Evolutionary conservation across 2,888 invertebrate genomes (phyloP).

Genomic region (Cinara cedri): DNA sequence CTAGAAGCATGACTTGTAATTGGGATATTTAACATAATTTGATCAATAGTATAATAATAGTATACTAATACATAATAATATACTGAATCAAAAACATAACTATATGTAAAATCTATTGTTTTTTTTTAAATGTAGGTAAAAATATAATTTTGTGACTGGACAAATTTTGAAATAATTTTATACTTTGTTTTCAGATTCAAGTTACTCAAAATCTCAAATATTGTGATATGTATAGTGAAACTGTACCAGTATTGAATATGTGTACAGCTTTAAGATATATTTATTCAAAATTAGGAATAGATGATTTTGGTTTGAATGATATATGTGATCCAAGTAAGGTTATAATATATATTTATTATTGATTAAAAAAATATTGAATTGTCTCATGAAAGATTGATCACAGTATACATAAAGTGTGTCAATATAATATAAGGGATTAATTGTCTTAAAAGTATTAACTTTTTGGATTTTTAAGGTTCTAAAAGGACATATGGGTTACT

Average conservation of each 20-base stretch:
- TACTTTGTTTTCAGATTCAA: constrained; percentile 35
- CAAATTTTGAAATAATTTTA: background rate
- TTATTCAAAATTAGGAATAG: constrained; percentile 48
- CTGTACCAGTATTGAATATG: constrained; percentile 46
- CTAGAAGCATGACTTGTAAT: too few species aligned
- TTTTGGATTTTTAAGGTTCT: constrained; percentile 40
- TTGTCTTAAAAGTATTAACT: too few species aligned
- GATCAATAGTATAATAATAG: too few species aligned
- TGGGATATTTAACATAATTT: too few species aligned
- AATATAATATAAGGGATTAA: too few species aligned
- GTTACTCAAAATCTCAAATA: constrained; percentile 32
- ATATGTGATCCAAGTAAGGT: constrained; percentile 51
- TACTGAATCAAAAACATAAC: too few species aligned
- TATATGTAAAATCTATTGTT: background rate
- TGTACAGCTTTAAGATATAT: constrained; percentile 44
- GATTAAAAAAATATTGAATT: too few species aligned
- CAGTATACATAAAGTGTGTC: background rate
- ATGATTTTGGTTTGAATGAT: constrained; percentile 53
- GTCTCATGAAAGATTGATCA: too few species aligned
- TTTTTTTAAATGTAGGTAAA: background rate
- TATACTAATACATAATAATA: too few species aligned
- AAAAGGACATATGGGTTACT: constrained; percentile 44
- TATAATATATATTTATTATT: background rate
- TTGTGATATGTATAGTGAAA: constrained; percentile 45
- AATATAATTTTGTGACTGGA: background rate